Conservation (phyloP, 2,113 vertebrate species). For the Pungitius pungitius region DNA sequence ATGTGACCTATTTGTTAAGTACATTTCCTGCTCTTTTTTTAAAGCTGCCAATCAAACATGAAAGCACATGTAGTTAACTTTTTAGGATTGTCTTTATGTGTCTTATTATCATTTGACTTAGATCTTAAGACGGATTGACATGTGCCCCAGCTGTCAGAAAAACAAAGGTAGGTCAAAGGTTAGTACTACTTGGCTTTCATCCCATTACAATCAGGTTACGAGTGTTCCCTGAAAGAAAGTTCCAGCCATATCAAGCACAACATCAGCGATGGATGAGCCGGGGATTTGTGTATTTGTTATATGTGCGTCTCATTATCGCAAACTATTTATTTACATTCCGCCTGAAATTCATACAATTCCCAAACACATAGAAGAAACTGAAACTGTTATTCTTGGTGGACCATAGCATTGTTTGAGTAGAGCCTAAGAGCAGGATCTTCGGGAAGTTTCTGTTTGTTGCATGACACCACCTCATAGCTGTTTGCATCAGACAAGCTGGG, state of each 20-base stretch:
- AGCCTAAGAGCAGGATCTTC: constrained; percentile 16
- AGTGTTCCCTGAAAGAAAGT: neutral
- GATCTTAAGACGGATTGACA: neutral
- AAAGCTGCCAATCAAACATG: constrained; percentile 6
- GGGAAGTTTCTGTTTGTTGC: constrained; percentile 48
- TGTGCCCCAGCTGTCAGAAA: neutral
- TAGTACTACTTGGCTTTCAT: constrained; percentile 6
- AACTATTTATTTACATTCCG: neutral
- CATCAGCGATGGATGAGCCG: neutral
- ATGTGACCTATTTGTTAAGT: constrained; percentile 3
- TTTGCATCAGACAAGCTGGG: constrained; percentile 43
- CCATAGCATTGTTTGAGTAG: neutral
- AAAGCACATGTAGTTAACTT: neutral
- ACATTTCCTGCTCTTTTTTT: neutral
- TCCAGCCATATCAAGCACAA: neutral
- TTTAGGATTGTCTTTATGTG: neutral
- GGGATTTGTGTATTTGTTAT: neutral
- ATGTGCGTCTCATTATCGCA: constrained; percentile 2
- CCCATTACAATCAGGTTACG: neutral
- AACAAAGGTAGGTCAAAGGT: neutral
- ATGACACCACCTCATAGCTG: constrained; percentile 38
- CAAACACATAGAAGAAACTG: constrained; percentile 12
- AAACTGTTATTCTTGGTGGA: constrained; percentile 13
- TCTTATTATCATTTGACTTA: neutral
- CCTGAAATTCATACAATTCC: neutral